Conservation (phyloP, 1,140 invertebrate species). For the Zaprionus capensis region DNA sequence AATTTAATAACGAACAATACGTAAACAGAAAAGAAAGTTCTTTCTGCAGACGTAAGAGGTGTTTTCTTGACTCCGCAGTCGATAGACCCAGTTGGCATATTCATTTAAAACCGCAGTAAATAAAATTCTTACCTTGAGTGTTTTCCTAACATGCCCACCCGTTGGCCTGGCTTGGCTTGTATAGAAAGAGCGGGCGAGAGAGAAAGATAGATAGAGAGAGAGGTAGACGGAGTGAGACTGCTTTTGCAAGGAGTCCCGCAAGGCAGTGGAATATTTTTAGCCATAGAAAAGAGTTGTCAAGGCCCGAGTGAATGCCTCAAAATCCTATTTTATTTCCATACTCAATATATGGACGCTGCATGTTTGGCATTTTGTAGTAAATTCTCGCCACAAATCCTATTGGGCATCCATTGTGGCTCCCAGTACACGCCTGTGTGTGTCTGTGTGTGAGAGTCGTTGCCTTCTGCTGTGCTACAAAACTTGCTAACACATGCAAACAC, state of each 20-base stretch:
- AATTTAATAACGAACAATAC: background rate
- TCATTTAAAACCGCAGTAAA: conserved; percentile 5
- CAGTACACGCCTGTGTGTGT: background rate
- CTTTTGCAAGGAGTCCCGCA: background rate
- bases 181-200: background rate
- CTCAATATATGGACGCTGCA: conserved; percentile 18
- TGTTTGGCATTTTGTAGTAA: conserved; percentile 56
- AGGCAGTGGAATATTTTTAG: background rate
- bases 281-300: conserved; percentile 24
- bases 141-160: background rate
- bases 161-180: background rate
- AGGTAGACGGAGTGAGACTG: background rate
- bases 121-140: conserved; percentile 9
- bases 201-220: too few relatives aligned
- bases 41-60: background rate
- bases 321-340: conserved; percentile 52
- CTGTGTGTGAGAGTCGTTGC: conserved; percentile 7
- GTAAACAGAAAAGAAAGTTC: background rate
- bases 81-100: background rate
- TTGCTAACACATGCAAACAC: conserved; percentile 16
- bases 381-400: conserved; percentile 50
- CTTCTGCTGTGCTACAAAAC: conserved; percentile 23
- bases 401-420: conserved; percentile 24
- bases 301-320: conserved; percentile 36
- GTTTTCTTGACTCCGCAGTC: background rate